Base-by-base conservation (phyloP, 1,140 invertebrate genomes). In the Camponotus vicinus region DNA sequence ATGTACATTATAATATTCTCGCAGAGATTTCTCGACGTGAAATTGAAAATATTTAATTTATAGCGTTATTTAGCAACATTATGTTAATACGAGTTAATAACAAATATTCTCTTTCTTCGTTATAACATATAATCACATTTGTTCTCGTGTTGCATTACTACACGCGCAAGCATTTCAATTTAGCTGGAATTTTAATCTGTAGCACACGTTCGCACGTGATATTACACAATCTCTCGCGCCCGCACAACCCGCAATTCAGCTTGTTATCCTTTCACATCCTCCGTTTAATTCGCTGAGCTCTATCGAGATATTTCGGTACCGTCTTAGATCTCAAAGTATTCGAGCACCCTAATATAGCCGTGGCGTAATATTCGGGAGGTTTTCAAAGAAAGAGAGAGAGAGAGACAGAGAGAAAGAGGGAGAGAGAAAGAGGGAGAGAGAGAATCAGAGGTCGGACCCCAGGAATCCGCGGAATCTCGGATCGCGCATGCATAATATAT, bases 171-270 rank as follows among this genome's bases (percentile, higher is more conserved):
- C 32, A 34, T 37, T 73, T 42, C 49, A 55, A 55, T 73, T 55
- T 55, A 55, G 49, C 32, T 73, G 49, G 70, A 55, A 73, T 55
- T 73, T 73, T 55, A 73, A 73, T 55, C 27, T 57, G 49, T 32
- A 42, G 5, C 27, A 71, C 42, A 52, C 32, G 15, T 55, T 71
- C 27, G 27, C 40, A 27, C 15, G 49, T 32, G 18, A 73, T 73
- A 73, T 73, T 73, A 27, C 70, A 18, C 70, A 18, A 73, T 55
- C 4, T 42, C 11, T 55, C n/a, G 18, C 13, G 15, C 45, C 13
- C 45, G 34, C 45, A 21, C 45, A 71, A 37, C 7, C 32, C 32
- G 49, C 27, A 55, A 55, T 13, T 45, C 13, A 18, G 8, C 42
- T 37, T 52, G n/a, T 49, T 8, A 32, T 32, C 69, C 27, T 27